phyloP scores from a whole-genome alignment of 2,113 vertebrate species.

The Aegotheles bennettii region DNA sequence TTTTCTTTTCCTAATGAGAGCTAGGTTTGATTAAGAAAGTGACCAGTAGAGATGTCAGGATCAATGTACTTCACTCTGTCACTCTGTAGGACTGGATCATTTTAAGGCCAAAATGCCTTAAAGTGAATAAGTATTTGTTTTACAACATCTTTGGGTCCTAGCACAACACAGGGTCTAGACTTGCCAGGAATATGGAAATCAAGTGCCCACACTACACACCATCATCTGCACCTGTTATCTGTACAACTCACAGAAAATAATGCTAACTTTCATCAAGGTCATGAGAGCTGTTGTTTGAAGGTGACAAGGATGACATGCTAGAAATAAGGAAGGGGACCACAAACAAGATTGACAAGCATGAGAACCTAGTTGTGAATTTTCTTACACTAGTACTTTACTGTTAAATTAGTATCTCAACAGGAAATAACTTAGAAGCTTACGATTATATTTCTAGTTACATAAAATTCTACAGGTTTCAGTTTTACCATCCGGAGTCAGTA shows the following conservation, averaged over 20 bases:
- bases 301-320: background rate
- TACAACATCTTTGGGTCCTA: background rate
- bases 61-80: background rate
- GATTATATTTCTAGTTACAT: background rate
- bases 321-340: background rate
- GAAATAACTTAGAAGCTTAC: background rate
- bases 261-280: background rate
- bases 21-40: background rate
- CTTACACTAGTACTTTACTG: background rate
- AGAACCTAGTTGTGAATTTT: background rate
- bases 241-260: background rate
- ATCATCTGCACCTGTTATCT: background rate
- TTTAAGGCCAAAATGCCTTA: background rate
- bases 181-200: background rate
- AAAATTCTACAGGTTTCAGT: background rate
- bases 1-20: background rate
- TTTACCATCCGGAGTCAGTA: background rate
- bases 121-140: background rate
- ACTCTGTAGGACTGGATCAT: background rate
- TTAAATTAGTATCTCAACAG: background rate
- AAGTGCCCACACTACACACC: background rate
- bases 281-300: background rate
- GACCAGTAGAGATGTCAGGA: background rate
- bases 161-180: background rate
- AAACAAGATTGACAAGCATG: background rate